Base-by-base conservation (phyloP, 1,140 invertebrate genomes). In the Ruditapes philippinarum region DNA sequence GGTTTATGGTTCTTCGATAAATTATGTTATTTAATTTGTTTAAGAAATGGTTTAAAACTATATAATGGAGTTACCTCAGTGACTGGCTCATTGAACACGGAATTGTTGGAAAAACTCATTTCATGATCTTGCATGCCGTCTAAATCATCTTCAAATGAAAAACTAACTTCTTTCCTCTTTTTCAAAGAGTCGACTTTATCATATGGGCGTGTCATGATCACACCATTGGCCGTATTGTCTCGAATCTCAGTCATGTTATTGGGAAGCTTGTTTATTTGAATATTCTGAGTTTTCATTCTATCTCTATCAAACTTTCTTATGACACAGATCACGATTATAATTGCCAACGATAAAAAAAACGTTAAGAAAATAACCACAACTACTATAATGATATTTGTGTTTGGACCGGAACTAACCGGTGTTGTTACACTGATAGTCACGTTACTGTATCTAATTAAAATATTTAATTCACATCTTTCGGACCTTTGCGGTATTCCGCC, bases 341-440 rank as follows among this genome's bases (percentile, higher is more conserved):
- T 93, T 33, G 92, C 81, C 1, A 92, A 86, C 0, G 93, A 93
- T 7, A 95, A 70, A n/a, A 93, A 78, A 33, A 92, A 78, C 25
- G 94, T 94, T 42, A 93, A 89, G 0, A 93, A 88, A 2, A 88
- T 91, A 12, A 94, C 92, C n/a, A 94, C 90, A 31, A 91, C 92
- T 31, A 91, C 93, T 28, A 94, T 94, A 42, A 93, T 85, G 0
- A 93, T 89, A 80, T 94, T 93, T 68, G 89, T 91, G 76, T 91
- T 90, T 33, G 90, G 70, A 31, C 80, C 80, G 2, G 49, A 38
- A 12, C 62, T 83, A 5, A 89, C 90, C 0, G 80, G 82, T 1
- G 83, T 31, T 2, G 85, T n/a, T 38, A 40, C 40, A 0, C 81
- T 65, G n/a, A 85, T 87, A 14, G 94, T 92, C 45, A 88, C 89